Base-by-base conservation (phyloP, 2,797 vertebrate genomes). In the Rhyacichthys aspro region DNA sequence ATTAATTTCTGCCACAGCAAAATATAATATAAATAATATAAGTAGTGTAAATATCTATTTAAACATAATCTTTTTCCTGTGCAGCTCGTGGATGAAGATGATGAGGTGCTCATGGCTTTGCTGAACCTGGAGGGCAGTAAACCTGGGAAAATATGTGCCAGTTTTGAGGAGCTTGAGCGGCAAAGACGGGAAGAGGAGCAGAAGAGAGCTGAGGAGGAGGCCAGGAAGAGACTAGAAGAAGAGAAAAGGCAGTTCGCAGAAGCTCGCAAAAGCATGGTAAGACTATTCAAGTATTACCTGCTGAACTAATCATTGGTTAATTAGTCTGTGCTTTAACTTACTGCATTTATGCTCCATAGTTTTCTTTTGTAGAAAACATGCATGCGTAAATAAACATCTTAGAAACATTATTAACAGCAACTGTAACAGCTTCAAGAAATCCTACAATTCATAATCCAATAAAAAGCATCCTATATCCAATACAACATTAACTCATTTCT, bases 81-180 rank as follows among this genome's bases (percentile, higher is more conserved):
- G 61, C 84, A 95, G 94, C 76, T 92, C 23, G 74, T 93, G 17
- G 92, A 93, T 10, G 92, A 93, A 7, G 92, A 94, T 9, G 92
- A 93, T 11, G 93, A 94, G 44, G 84, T 64, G 33, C 74, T 89
- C 66, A 83, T 91, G 76, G 91, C 92, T 52, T 68, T 90, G 72
- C 74, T 93, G 36, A 91, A 89, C 70, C 77, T 90, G 59, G 93
- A 94, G 53, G 86, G 88, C 32, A 86, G 58, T 42, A 57, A 88
- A 46, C 93, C 94, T 0, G 93, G 94, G 11, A 94, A 94, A 82
- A 86, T 95, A 43, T 90, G 90, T 10, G 89, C 87, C 73, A 93
- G 94, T 67, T 95, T 95, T 47, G 94, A 95, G 76, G 93, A 95
- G 38, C 75, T 94, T 79, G 90, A 93, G 59, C 91, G 88, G 41